Percentiles rank a stretch among this genome's conserved stretches.
Evolutionary conservation across 2,113 vertebrate genomes (phyloP).

Genomic region (Passer montanus): DNA sequence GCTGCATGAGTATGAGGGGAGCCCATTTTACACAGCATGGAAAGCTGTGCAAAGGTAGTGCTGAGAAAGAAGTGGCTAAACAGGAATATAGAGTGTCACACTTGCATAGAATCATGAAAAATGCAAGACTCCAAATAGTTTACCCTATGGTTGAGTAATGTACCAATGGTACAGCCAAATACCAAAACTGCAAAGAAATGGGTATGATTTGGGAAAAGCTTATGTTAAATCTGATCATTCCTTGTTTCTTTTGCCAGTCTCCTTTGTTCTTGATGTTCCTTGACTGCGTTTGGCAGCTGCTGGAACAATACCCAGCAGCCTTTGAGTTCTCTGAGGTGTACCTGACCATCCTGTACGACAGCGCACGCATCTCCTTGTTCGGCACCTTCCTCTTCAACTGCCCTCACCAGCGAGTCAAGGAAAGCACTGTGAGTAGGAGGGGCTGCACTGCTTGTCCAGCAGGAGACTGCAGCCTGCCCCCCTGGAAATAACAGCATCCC

Average conservation of each 20-base stretch:
- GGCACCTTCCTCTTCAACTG: constrained; percentile 98
- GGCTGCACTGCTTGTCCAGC: background rate
- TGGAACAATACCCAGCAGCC: constrained; percentile 91
- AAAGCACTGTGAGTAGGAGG: constrained; percentile 82
- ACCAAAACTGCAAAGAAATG: background rate
- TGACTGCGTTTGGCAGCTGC: constrained; percentile 95
- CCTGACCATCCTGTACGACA: constrained; percentile 88
- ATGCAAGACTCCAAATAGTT: background rate
- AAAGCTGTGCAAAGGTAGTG: background rate
- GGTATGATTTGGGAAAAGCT: background rate
- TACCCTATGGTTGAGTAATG: background rate
- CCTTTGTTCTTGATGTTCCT: constrained; percentile 94
- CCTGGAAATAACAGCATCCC: background rate
- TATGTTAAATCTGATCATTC: background rate
- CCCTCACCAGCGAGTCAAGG: constrained; percentile 85
- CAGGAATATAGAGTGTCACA: background rate
- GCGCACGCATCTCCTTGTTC: constrained; percentile 89
- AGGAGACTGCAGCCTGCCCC: background rate
- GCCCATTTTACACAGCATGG: background rate
- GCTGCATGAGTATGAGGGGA: background rate
- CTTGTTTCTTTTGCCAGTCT: constrained; percentile 73
- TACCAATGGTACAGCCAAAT: background rate
- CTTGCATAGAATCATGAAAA: background rate
- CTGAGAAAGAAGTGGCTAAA: background rate
- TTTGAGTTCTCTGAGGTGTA: constrained; percentile 97